Conservation (phyloP, 2,113 vertebrate genomes). For the Trichomycterus rosablanca region DNA sequence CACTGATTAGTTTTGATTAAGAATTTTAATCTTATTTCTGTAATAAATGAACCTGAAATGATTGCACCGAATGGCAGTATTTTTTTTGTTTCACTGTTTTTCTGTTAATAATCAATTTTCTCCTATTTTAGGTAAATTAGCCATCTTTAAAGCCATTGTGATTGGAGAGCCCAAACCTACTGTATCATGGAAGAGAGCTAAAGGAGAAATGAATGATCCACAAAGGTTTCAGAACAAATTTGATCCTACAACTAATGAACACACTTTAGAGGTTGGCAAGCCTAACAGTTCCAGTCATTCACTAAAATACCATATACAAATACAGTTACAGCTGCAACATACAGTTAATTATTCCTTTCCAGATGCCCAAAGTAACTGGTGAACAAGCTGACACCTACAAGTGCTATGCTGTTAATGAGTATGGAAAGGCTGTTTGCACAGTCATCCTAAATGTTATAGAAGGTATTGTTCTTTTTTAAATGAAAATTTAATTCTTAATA, state of each 20-base stretch:
- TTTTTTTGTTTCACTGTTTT: neutral
- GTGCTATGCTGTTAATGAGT: conserved; percentile 76
- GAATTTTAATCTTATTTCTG: too few species aligned
- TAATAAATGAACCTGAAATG: too few species aligned
- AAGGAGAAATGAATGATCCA: conserved; percentile 64
- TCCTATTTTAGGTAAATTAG: conserved; percentile 72
- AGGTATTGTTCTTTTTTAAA: conserved; percentile 59
- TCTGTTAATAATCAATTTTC: neutral
- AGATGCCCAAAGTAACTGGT: conserved; percentile 74
- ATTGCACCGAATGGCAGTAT: neutral
- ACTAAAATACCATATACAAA: neutral
- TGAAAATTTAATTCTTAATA: neutral
- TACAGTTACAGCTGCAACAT: too few species aligned
- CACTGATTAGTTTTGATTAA: too few species aligned
- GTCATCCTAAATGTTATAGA: conserved; percentile 76
- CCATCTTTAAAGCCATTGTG: conserved; percentile 75
- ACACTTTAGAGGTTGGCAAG: conserved; percentile 71
- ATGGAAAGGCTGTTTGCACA: conserved; percentile 76
- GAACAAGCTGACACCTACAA: conserved; percentile 80
- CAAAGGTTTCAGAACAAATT: conserved; percentile 67
- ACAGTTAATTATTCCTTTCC: conserved; percentile 8
- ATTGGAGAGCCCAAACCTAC: conserved; percentile 74
- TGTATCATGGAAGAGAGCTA: conserved; percentile 71
- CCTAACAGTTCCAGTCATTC: neutral
- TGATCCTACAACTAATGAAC: conserved; percentile 56